Evolutionary conservation across 2,113 vertebrate genomes (phyloP).

Genomic region (Sisor rabdophorus): DNA sequence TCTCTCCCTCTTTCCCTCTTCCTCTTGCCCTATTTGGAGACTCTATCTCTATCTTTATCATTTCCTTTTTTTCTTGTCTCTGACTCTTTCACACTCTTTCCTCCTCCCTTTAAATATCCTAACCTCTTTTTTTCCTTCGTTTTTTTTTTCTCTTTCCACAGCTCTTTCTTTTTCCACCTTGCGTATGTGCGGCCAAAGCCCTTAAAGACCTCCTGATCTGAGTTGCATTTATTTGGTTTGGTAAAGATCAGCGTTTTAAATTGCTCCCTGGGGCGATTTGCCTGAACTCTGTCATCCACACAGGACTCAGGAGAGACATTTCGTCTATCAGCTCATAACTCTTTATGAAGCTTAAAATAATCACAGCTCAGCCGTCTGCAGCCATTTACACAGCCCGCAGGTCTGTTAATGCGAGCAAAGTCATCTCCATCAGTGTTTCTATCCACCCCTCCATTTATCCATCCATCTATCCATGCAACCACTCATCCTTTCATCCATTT

Average conservation of each 20-base stretch:
- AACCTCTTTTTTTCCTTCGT: too few relatives aligned
- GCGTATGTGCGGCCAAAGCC: neutral
- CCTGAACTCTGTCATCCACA: constrained; percentile 14
- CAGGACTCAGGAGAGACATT: constrained; percentile 16
- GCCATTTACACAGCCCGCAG: constrained; percentile 24
- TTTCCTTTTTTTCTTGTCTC: neutral
- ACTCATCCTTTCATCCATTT: too few relatives aligned
- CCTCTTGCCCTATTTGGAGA: too few relatives aligned
- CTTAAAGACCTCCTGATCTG: constrained; percentile 8
- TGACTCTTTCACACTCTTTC: neutral
- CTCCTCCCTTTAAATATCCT: neutral
- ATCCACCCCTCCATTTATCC: too few relatives aligned
- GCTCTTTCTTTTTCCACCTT: neutral
- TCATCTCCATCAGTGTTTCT: constrained; percentile 17
- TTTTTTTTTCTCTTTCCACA: neutral
- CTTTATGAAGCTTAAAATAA: constrained; percentile 40
- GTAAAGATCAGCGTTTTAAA: neutral
- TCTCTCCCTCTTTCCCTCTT: constrained; percentile 2
- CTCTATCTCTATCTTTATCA: neutral
- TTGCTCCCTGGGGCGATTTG: neutral
- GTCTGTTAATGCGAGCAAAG: constrained; percentile 26
- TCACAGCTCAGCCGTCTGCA: constrained; percentile 26
- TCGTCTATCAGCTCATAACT: constrained; percentile 33
- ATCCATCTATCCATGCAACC: too few relatives aligned
- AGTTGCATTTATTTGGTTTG: neutral